A percentile compares a stretch with the other conserved stretches of the same genome.
Conservation (phyloP, 2,113 vertebrate species). For the Strigops habroptila region DNA sequence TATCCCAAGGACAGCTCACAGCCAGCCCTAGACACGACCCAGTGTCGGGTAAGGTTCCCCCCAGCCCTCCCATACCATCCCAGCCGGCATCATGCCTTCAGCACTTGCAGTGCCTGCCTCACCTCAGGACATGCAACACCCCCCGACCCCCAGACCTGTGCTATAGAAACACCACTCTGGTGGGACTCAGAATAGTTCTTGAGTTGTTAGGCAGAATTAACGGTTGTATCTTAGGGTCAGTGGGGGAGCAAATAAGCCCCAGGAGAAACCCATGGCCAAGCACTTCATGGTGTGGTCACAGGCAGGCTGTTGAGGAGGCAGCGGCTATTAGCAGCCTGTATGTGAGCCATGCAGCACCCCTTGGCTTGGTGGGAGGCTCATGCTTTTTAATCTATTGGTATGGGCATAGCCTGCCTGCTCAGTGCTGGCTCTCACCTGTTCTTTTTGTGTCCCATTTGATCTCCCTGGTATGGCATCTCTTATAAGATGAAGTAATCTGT, state of each 20-base stretch:
- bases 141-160: too few species aligned
- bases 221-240: neutral
- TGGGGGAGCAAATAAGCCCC: neutral
- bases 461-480: neutral
- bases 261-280: neutral
- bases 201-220: neutral
- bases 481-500: neutral
- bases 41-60: neutral
- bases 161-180: neutral
- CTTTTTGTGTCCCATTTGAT: neutral
- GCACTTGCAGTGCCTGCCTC: neutral
- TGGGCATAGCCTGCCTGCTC: neutral
- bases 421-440: neutral
- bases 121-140: neutral
- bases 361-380: neutral
- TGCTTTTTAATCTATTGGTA: neutral
- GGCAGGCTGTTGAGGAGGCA: neutral
- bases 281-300: rapidly evolving
- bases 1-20: neutral
- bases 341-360: neutral
- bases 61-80: neutral
- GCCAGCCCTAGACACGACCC: neutral
- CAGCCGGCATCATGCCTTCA: neutral
- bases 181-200: neutral
- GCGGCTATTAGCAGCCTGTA: neutral